These are phyloP conservation scores for Nothura maculosa DNA, from an alignment of 2,797 vertebrate species.

Conservation along the genomic window DNA sequence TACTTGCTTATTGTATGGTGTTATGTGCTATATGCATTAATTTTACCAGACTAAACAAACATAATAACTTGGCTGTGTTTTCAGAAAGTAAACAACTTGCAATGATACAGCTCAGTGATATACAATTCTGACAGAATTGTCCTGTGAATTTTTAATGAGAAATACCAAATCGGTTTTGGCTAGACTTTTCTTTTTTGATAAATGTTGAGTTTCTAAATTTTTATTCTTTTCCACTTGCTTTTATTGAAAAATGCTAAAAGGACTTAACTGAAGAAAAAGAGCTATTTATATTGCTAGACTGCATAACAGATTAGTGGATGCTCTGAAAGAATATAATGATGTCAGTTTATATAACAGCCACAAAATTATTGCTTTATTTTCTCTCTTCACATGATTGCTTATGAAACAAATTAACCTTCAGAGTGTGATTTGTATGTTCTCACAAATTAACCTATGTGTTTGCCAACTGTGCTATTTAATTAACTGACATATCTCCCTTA, in stretches of 20 bases:
- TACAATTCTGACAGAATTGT: not conserved
- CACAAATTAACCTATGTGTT: not conserved
- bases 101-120: not conserved
- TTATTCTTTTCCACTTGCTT: not conserved
- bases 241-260: fast-evolving
- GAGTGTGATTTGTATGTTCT: not conserved
- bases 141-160: not conserved
- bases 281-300: not conserved
- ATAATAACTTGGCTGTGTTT: not conserved
- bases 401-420: conserved; percentile 1
- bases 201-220: not conserved
- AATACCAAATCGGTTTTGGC: not conserved
- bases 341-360: not conserved
- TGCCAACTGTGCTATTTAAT: not conserved
- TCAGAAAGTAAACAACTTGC: not conserved
- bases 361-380: not conserved
- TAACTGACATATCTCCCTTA: not conserved
- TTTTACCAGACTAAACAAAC: not conserved
- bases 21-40: not conserved
- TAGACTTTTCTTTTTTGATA: not conserved
- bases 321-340: not conserved
- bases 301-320: not conserved
- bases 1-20: not conserved
- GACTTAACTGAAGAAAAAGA: not conserved
- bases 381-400: not conserved